Evolutionary conservation across 2,797 vertebrate species (phyloP), one percentile per base, ranked within the genome.

Genomic region (Phoxinus dragarum): DNA sequence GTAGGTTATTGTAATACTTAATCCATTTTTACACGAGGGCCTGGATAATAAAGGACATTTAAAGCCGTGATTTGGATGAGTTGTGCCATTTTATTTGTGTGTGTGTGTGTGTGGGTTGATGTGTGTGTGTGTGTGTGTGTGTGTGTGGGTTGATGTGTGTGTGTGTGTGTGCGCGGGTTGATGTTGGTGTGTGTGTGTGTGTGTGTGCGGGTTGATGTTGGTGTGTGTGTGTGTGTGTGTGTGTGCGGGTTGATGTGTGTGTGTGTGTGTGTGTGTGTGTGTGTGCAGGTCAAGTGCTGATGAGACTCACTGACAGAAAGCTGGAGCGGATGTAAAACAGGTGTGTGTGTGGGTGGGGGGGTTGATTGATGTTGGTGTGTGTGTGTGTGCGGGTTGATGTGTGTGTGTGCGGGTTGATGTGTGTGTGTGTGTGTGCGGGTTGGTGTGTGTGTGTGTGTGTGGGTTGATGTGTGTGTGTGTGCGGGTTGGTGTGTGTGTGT

Each of bases 281-380:
- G 42, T 74, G 38, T 88, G 42, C 81, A 99, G 98, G 98, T 69
- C 96, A 98, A 80, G 97, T 98, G 89, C 95, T 99, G 93, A 97
- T 99, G 95, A 97, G 98, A 90, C 94, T 99, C 90, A 99, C 98
- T 0, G 98, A 99, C 95, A 97, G 98, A 89, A 99, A 99, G 94
- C 96, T 99, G 85, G 98, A 99, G 89, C 93, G 98, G 3, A 99
- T 99, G 98, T 73, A 56, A 66, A 59, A 27, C 7, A 10, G 42
- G 42, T 44, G 16, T 42, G 11, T 27, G 27, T 27, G 27, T 27
- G 49, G 84, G 49, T 78, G 19, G 27, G 27, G 1, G 1, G 27
- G 27, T 1, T 27, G 27, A 27, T 27, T 27, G 27, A 27, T 52
- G 59, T 85, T 38, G 73, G 68, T 68, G 49, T 19, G 61, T 31